Conservation (phyloP, 2,888 invertebrate species). For the Eilema depressum region DNA sequence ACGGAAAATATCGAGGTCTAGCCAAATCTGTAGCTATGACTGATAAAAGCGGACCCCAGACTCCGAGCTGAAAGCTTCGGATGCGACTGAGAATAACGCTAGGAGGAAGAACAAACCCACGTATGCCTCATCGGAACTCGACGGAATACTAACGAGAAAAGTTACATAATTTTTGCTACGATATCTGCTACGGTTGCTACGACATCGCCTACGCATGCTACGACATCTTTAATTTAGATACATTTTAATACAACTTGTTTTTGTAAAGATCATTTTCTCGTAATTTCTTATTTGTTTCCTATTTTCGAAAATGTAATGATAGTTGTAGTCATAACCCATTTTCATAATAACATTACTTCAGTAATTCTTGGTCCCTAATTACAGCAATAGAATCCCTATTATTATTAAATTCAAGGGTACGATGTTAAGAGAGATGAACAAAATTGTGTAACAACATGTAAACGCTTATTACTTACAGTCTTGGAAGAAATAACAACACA, state of each 20-base stretch:
- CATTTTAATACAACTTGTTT: background rate
- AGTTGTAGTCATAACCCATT: background rate
- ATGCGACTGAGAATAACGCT: too few relatives aligned
- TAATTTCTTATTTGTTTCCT: background rate
- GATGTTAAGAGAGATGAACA: background rate
- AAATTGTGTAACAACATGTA: background rate
- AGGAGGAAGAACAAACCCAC: background rate
- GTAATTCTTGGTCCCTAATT: background rate
- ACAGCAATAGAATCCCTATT: too few relatives aligned
- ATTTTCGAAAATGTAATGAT: background rate
- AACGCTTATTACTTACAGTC: background rate
- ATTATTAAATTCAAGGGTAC: background rate
- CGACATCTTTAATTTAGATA: background rate
- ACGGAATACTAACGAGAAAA: background rate
- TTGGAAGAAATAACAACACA: background rate
- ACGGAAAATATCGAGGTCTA: too few relatives aligned
- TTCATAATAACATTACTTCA: background rate
- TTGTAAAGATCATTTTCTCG: background rate
- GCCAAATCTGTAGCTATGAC: too few relatives aligned
- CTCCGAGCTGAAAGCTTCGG: too few relatives aligned
- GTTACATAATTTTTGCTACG: slow-evolving; percentile 3
- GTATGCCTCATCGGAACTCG: background rate
- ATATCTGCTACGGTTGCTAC: background rate
- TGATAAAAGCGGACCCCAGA: too few relatives aligned
- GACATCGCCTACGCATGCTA: background rate